Conservation (phyloP, 2,888 invertebrate genomes). For the Gonocerus acuteangulatus region DNA sequence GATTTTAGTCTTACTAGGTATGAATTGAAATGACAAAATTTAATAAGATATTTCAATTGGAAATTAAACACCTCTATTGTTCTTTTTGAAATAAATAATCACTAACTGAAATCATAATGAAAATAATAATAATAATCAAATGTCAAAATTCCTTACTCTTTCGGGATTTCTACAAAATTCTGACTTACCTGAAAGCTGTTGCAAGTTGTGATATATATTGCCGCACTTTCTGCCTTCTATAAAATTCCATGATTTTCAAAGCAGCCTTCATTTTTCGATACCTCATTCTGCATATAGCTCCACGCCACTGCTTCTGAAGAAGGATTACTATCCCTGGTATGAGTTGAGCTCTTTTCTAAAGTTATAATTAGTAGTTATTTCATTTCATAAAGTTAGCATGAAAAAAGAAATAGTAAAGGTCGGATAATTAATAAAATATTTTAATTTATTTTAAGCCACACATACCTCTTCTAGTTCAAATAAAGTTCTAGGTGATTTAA, state of each 20-base stretch:
- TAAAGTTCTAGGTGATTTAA: conserved; percentile 83
- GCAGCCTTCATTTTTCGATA: conserved; percentile 84
- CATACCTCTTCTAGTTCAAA: conserved; percentile 72
- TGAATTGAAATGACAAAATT: too few relatives aligned
- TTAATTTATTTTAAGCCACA: conserved; percentile 1
- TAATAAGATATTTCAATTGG: too few relatives aligned
- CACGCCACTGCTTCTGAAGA: conserved; percentile 93
- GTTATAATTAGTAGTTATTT: conserved; percentile 28
- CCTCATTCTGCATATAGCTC: conserved; percentile 64
- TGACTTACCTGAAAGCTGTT: conserved; percentile 51
- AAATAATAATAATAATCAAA: too few relatives aligned
- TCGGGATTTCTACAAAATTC: too few relatives aligned
- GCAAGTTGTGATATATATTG: conserved; percentile 60
- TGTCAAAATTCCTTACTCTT: too few relatives aligned
- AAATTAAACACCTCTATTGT: too few relatives aligned
- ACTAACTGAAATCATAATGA: too few relatives aligned
- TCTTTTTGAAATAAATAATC: too few relatives aligned
- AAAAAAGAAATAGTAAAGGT: too few relatives aligned
- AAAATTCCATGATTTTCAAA: conserved; percentile 68
- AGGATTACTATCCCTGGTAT: conserved; percentile 87
- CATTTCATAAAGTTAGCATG: background rate
- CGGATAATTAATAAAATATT: background rate
- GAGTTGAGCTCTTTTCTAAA: conserved; percentile 65
- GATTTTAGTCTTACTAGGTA: too few relatives aligned
- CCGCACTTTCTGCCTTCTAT: conserved; percentile 68